Base-by-base conservation (phyloP, 2,113 vertebrate genomes). In the Nymphicus hollandicus region DNA sequence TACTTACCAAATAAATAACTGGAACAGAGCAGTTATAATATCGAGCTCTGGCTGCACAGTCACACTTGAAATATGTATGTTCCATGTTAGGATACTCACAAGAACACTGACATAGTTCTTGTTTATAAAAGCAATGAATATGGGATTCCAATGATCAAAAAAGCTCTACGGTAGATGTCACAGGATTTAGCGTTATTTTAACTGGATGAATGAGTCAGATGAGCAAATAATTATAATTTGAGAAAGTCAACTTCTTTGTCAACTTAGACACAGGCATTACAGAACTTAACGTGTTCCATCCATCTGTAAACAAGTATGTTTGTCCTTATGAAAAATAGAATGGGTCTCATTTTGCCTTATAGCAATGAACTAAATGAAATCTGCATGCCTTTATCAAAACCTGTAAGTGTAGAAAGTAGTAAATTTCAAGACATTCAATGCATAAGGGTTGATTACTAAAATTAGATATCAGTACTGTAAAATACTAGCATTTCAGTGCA, bases 1-100 rank as follows among this genome's bases (percentile, higher is more conserved):
- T 85, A 95, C 80, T 87, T 89, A 96, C 70, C 95, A 85, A 86
- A 81, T n/a, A 71, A 86, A 73, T 80, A 83, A 77, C 64, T 33
- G 47, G 25, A 66, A 80, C 25, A 52, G 16, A 72, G 33, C 2
- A 12, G 46, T 55, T 76, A 70, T 4, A 85, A 46, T 27, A 58
- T 35, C 20, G 46, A 81, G 60, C 13, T 93, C 80, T 81, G 39
- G 41, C 7, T 78, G 46, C n/a, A 63, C 43, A 72, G 64, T 87
- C 69, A 65, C 12, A 58, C 7, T 33, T 91, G 79, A 92, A 93
- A 78, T 83, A 60, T 4, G 9, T 43, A 60, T 29, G n/a, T n/a
- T 77, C 58, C 58, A 91, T 77, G 86, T 66, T 76, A 84, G 33
- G 60, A 60, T 56, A 68, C 31, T 58, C 70, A 78, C 47, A 94